A percentile compares a stretch with the other conserved stretches of the same genome.
Evolutionary conservation across 2,888 invertebrate species (phyloP).

Genomic region (Anthophora plumipes): DNA sequence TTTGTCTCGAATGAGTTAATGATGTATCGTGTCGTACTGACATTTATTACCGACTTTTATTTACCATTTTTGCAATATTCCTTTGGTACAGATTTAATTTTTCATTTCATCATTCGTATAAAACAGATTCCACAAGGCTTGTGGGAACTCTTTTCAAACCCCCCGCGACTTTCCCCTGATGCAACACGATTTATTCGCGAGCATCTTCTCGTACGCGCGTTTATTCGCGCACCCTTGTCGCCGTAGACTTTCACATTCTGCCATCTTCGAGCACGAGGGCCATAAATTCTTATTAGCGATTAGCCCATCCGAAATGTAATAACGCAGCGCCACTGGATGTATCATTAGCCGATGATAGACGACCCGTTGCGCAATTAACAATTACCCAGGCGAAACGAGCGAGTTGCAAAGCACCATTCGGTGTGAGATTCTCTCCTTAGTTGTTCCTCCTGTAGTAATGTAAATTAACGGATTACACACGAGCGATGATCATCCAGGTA

Average conservation of each 20-base stretch:
- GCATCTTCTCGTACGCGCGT: not conserved
- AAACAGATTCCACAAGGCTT: too few species aligned
- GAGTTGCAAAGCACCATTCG: conserved; percentile 5
- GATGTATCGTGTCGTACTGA: too few species aligned
- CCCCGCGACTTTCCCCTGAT: conserved; percentile 4
- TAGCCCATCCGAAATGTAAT: conserved; percentile 74
- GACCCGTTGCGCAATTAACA: conserved; percentile 70
- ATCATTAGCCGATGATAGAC: conserved; percentile 72
- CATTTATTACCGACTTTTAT: too few species aligned
- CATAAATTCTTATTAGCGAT: conserved; percentile 75
- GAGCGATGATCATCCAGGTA: not conserved
- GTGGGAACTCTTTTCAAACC: too few species aligned
- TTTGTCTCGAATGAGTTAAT: too few species aligned
- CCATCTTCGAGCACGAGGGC: conserved; percentile 62
- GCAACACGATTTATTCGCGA: conserved; percentile 28
- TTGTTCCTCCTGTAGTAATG: conserved; percentile 32
- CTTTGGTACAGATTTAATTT: too few species aligned
- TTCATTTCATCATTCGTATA: too few species aligned
- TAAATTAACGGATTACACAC: conserved; percentile 50
- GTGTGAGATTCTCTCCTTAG: conserved; percentile 17
- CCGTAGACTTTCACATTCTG: conserved; percentile 75
- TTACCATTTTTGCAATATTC: too few species aligned
- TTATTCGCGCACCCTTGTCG: conserved; percentile 56
- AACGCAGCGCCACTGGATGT: conserved; percentile 63
- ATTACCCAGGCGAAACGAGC: conserved; percentile 48